These are phyloP conservation scores for Shargacucullia verbasci DNA, from an alignment of 2,888 invertebrate species.

Conservation along the genomic window DNA sequence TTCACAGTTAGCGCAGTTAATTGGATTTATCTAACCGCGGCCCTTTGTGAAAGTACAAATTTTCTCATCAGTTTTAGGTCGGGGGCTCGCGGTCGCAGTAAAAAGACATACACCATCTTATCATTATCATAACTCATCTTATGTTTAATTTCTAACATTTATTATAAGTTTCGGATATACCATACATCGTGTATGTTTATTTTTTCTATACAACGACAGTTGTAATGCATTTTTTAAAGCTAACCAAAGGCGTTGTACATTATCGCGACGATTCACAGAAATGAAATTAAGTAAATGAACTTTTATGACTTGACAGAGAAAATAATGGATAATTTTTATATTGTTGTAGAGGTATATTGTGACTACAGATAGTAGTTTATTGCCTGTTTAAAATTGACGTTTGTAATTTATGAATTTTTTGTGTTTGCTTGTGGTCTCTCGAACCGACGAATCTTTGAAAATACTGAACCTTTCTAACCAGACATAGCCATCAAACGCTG, in stretches of 20 bases:
- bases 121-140: constrained; percentile 69
- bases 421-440: constrained; percentile 74
- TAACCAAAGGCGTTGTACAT: constrained; percentile 73
- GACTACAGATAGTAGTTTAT: constrained; percentile 67
- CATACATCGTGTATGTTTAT: constrained; percentile 71
- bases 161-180: constrained; percentile 56
- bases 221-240: constrained; percentile 62
- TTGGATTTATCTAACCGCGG: constrained; percentile 61
- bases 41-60: constrained; percentile 86
- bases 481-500: no score
- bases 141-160: constrained; percentile 60
- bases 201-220: constrained; percentile 67
- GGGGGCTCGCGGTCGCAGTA: constrained; percentile 69
- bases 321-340: constrained; percentile 67
- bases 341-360: constrained; percentile 66
- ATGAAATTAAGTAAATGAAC: constrained; percentile 83
- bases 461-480: not conserved
- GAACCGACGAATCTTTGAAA: constrained; percentile 57
- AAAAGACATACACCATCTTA: constrained; percentile 75
- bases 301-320: constrained; percentile 72
- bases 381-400: constrained; percentile 80
- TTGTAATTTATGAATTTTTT: constrained; percentile 77
- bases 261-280: constrained; percentile 70
- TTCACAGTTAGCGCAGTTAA: constrained; percentile 59
- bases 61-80: constrained; percentile 83